Evolutionary conservation across 1,140 invertebrate species (phyloP).

Genomic region (Solenopsis fugax): DNA sequence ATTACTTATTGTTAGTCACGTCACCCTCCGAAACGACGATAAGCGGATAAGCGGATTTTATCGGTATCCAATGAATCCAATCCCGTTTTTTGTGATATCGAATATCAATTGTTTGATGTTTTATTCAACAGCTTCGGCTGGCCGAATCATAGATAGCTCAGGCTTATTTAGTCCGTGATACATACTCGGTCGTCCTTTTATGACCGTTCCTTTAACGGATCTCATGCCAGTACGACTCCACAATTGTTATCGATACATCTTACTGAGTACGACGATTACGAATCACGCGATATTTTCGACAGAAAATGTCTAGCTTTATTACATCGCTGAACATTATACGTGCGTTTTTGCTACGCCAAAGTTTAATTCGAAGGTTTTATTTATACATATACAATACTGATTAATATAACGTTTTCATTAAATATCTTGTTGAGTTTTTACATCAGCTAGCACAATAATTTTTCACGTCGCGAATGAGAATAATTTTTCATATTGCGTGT

Average conservation of each 20-base stretch:
- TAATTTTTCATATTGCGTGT: neutral
- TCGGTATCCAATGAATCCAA: neutral
- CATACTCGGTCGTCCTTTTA: neutral
- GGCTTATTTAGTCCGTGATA: slow-evolving; percentile 44
- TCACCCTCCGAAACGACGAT: neutral
- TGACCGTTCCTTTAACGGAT: neutral
- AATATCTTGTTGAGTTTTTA: neutral
- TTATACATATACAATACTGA: neutral
- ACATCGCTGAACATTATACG: neutral
- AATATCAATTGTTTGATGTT: slow-evolving; percentile 60
- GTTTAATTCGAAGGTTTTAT: neutral
- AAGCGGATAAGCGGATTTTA: neutral
- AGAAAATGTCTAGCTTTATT: neutral
- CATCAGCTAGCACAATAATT: neutral
- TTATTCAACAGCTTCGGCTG: slow-evolving; percentile 49
- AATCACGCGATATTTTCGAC: neutral
- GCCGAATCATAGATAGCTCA: neutral
- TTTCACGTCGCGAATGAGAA: neutral
- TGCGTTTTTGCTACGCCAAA: neutral
- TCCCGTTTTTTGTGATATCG: slow-evolving; percentile 31
- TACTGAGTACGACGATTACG: neutral
- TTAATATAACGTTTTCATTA: neutral
- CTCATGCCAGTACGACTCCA: no score
- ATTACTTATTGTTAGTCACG: slow-evolving; percentile 20
- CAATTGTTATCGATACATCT: neutral